Percentiles rank a stretch among this genome's conserved stretches.
These are phyloP conservation scores for Heliconius aoede DNA, from an alignment of 2,888 invertebrate species.

Conservation along the genomic window DNA sequence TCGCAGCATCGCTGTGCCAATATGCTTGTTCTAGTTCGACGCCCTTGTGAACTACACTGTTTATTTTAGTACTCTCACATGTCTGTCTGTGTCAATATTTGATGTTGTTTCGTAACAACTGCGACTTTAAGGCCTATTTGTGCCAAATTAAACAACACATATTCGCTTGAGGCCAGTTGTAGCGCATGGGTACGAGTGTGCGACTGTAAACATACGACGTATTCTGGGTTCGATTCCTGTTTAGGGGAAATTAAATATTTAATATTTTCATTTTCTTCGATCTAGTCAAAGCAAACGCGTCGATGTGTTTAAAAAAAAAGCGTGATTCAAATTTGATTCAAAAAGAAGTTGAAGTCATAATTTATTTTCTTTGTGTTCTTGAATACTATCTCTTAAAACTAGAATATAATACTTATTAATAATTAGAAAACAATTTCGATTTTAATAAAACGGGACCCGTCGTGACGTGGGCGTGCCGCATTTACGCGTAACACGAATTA, in stretches of 20 bases:
- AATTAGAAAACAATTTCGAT: constrained; percentile 51
- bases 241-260: no score
- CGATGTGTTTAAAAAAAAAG: no score
- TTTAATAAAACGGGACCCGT: constrained; percentile 51
- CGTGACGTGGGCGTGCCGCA: constrained; percentile 45
- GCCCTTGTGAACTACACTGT: constrained; percentile 60
- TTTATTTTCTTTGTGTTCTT: no score
- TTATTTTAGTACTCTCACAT: constrained; percentile 59
- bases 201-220: no score
- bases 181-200: no score
- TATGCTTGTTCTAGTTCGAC: constrained; percentile 58
- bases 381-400: no score
- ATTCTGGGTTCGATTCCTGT: no score
- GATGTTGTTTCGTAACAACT: constrained; percentile 44
- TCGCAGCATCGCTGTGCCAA: constrained; percentile 46
- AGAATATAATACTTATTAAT: no score
- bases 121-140: constrained; percentile 21
- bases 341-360: no score
- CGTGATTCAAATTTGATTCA: no score
- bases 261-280: no score
- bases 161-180: background rate
- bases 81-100: constrained; percentile 55
- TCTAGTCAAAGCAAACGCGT: no score
- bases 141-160: constrained; percentile 12
- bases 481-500: constrained; percentile 35